Evolutionary conservation across 2,113 vertebrate genomes (phyloP), one percentile per base, ranked within the genome.

Genomic region (Epinephelus fuscoguttatus): DNA sequence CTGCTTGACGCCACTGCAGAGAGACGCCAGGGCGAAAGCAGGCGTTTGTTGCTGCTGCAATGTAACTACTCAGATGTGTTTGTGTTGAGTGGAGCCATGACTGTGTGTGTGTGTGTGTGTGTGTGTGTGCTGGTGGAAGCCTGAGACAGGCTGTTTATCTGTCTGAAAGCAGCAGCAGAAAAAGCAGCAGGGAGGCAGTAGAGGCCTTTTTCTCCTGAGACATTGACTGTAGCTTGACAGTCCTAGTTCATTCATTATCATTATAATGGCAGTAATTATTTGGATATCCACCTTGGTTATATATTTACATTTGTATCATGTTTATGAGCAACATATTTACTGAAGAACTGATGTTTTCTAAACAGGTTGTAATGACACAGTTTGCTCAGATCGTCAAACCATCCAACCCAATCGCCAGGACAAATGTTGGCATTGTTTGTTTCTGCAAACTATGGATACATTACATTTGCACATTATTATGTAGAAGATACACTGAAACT

Each of bases 1-100:
- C 86, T 86, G 86, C 78, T 86, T 2, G 70, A 55, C 80, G 61
- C 69, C 23, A 14, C 84, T 79, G 73, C 37, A 47, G 64, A 60
- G n/a, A 37, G 62, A 62, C 10, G 49, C 49, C 47, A 17, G 27
- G 33, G 33, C 10, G 12, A 15, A 17, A 52, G 74, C 67, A 60
- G 62, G 18, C 53, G 8, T 63, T 52, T 17, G 40, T 33, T 18
- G 37, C 73, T 61, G 55, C 45, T 6, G 68, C 53, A 33, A 59
- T 85, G 69, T 37, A 56, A 67, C 70, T 17, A 56, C 60, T 77
- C 53, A 45, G 37, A 72, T 75, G 70, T 85, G 83, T 80, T 85
- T 77, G 72, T 82, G 78, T 79, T 75, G 79, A 68, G 77, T 8
- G 12, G 68, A 82, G 79, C 79, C 8, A 2, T n/a, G 42, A 19